phyloP scores from a whole-genome alignment of 2,797 vertebrate genomes.

The Pteronotus mesoamericanus region DNA sequence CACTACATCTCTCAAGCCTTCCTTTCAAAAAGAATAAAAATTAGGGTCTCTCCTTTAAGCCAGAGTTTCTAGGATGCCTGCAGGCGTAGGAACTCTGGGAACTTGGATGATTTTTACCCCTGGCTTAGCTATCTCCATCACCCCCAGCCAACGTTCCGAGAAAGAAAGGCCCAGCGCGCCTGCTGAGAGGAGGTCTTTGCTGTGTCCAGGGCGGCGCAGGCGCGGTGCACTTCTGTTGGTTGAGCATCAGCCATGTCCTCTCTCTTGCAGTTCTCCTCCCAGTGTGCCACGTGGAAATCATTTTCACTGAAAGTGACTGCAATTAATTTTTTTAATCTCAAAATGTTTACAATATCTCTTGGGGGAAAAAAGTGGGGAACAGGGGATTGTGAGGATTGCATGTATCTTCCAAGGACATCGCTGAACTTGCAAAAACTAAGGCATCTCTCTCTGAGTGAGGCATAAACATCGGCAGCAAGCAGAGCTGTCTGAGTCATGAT shows the following conservation, averaged over 20 bases:
- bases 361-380: neutral
- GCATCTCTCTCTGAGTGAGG: neutral
- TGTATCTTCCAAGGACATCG: neutral
- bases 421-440: neutral
- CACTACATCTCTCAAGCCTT: neutral
- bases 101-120: neutral
- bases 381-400: neutral
- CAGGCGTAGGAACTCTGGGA: neutral
- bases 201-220: rapidly evolving
- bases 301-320: neutral
- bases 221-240: neutral
- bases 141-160: neutral
- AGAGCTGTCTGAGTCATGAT: too few species aligned
- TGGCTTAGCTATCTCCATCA: neutral
- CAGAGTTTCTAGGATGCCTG: neutral
- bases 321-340: neutral
- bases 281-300: too few species aligned
- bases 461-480: neutral
- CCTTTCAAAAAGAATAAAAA: neutral
- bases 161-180: neutral
- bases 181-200: rapidly evolving
- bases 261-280: neutral
- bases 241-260: neutral
- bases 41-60: neutral
- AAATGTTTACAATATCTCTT: neutral